Evolutionary conservation across 92 coral and sea anemone species (phyloP).

Genomic region (Phenganax subtilis): DNA sequence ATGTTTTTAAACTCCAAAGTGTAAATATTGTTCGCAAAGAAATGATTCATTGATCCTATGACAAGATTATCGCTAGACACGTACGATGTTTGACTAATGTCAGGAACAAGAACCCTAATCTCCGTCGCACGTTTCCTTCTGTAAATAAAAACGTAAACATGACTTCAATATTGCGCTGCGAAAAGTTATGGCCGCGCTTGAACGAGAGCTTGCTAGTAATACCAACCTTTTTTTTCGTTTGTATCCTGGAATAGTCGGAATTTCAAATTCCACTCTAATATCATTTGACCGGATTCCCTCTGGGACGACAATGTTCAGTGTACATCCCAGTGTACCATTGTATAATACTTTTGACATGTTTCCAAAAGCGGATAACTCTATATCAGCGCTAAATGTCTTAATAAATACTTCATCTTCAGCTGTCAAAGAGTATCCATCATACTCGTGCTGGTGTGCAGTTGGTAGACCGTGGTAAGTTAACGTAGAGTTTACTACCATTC

Average conservation of each 20-base stretch:
- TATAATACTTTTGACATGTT: constrained; percentile 57
- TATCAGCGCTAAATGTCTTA: not conserved
- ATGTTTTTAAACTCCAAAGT: constrained; percentile 52
- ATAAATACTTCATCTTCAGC: constrained; percentile 1
- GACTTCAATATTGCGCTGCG: not conserved
- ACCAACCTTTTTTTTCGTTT: constrained; percentile 34
- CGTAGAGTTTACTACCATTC: not conserved
- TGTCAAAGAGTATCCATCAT: not conserved
- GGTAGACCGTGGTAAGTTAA: constrained; percentile 36
- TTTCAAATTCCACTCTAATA: constrained; percentile 45
- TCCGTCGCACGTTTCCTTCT: constrained; percentile 19
- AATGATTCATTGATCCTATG: not conserved
- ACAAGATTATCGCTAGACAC: constrained; percentile 1
- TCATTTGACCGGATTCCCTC: constrained; percentile 55
- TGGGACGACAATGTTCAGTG: constrained; percentile 55
- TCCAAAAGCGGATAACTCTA: constrained; percentile 38
- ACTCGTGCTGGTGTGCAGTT: constrained; percentile 13
- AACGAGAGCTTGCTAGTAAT: not conserved
- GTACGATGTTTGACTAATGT: constrained; percentile 7
- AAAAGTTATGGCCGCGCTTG: not conserved
- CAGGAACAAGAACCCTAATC: constrained; percentile 12
- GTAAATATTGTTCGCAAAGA: not conserved
- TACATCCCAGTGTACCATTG: constrained; percentile 61
- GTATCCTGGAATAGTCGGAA: constrained; percentile 55
- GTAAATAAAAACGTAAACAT: not conserved